Evolutionary conservation across 1,140 invertebrate genomes (phyloP), one percentile per base, ranked within the genome.

Genomic region (Lasaia peninsularis): DNA sequence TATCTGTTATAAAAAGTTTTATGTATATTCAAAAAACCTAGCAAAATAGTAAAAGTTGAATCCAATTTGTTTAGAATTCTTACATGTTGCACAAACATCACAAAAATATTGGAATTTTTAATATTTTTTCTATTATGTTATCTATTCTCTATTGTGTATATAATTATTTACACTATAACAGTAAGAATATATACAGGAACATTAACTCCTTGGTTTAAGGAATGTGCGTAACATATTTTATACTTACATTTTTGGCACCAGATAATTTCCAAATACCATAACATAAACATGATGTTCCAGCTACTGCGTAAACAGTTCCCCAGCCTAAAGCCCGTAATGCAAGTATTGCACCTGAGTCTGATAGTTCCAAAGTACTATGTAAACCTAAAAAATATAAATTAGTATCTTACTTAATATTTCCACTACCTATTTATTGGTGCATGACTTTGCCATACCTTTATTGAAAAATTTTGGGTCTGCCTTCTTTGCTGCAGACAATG

Each of bases 251-350:
- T 68, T 93, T 92, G 28, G 95, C 96, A 61, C 96, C 97, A 31
- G 96, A 94, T 6, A 97, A 68, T 90, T 98, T 98, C 95, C 96
- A 98, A 56, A 98, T 92, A 9, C 92, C 91, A 86, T 94, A 97
- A 79, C 94, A 96, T 55, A 98, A 86, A 48, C 95, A 74, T 10
- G 95, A 92, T 65, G 96, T 96, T 9, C 96, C 96, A 33, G 93
- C 90, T 11, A 97, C 90, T 0, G 97, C 95, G 87, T 96, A 97
- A 1, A 97, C 71, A 3, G 96, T 95, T 2, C 96, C 97, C 94
- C 95, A 95, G 16, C 93, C 94, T 1, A 98, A 88, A 1, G 97
- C 97, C 76, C 95, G 87, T 31, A 96, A 58, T 1, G 97, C 97
- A 58, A 98, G 89, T 4, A 93, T 90, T 4, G 93, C 92, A 12